Evolutionary conservation across 1,140 invertebrate genomes (phyloP), one percentile per base, ranked within the genome.

Genomic region (Augochlora pura): DNA sequence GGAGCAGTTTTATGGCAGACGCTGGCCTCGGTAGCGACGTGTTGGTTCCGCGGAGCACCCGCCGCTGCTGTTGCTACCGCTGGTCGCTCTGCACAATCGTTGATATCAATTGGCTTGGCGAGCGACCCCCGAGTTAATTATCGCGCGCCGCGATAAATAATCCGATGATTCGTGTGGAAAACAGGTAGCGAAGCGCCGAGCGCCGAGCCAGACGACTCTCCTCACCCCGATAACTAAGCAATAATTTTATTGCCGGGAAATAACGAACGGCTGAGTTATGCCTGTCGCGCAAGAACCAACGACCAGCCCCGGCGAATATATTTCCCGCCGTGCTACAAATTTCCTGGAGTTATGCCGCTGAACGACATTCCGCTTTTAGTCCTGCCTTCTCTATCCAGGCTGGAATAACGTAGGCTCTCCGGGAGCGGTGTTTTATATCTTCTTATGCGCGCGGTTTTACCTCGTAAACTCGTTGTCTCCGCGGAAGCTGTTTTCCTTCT

Each of bases 391-490:
- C 69, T 54, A 62, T 73, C 74, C 18, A 25, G n/a, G 46, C 57
- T 62, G 23, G 64, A 78, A 39, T 72, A 54, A 32, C 49, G 49
- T 46, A 25, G 42, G 32, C 59, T 82, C 68, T 71, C 57, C 54
- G 23, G 57, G 82, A 77, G 63, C 67, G 39, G 54, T 60, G 67
- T 72, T 83, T 66, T 65, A 54, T 77, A 73, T 74, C 59, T 27
- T 73, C 77, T 57, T 49, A 14, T 42, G 68, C 10, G 52, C 57
- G 67, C 69, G 39, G 52, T 73, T 79, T 79, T 59, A 46, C 23
- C 63, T 72, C 81, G 54, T 74, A 83, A 79, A 84, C 64, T 71
- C 52, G 73, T 73, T 66, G 64, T 49, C 49, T 65, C 64, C 14
- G 23, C 57, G 18, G 46, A 77, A 71, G 68, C 46, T 39, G 39